A percentile compares a stretch with the other conserved stretches of the same genome.
Evolutionary conservation across 2,888 invertebrate species (phyloP).

Genomic region (Octonoba sinensis): DNA sequence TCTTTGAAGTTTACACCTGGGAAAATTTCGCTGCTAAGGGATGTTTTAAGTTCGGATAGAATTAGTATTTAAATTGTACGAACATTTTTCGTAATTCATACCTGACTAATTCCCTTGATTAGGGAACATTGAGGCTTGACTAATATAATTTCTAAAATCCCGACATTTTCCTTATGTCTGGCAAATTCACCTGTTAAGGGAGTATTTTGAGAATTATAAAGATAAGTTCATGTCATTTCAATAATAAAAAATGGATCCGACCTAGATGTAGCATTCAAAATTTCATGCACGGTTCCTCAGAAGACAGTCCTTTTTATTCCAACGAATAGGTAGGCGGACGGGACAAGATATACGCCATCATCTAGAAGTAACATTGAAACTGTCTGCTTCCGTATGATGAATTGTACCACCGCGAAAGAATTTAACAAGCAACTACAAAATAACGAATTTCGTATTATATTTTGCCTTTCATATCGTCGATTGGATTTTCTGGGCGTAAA

Average conservation of each 20-base stretch:
- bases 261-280: background rate
- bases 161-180: too few relatives aligned
- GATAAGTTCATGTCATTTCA: too few relatives aligned
- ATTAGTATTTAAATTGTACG: too few relatives aligned
- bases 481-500: slow-evolving; percentile 64
- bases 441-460: slow-evolving; percentile 62
- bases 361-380: slow-evolving; percentile 57
- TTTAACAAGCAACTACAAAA: slow-evolving; percentile 50
- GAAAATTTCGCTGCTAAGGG: too few relatives aligned
- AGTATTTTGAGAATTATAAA: too few relatives aligned
- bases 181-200: too few relatives aligned
- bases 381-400: slow-evolving; percentile 52
- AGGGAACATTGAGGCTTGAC: too few relatives aligned
- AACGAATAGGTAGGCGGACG: slow-evolving; percentile 21
- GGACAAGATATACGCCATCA: slow-evolving; percentile 54
- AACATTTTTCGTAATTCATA: too few relatives aligned
- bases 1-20: too few relatives aligned
- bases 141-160: too few relatives aligned
- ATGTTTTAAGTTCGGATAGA: too few relatives aligned
- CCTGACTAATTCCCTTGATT: too few relatives aligned
- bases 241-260: background rate
- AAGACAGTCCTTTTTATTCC: slow-evolving; percentile 36
- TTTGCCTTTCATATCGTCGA: slow-evolving; percentile 61
- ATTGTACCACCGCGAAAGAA: slow-evolving; percentile 39
- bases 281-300: slow-evolving; percentile 11